phyloP scores from a whole-genome alignment of 2,888 invertebrate genomes.

The Chrysotoxum bicinctum region DNA sequence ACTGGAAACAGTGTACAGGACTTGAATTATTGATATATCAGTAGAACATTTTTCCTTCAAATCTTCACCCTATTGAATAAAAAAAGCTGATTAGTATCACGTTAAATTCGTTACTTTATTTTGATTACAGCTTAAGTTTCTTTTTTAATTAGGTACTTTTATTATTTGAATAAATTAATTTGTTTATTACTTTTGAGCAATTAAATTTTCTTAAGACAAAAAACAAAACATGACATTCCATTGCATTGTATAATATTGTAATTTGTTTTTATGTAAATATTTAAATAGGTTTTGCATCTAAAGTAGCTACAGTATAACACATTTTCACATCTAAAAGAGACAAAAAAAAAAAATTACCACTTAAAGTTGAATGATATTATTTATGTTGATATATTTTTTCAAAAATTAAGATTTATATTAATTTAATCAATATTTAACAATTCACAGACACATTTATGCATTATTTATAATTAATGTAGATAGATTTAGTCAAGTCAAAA shows the following conservation, averaged over 20 bases:
- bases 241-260: conserved; percentile 38
- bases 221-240: conserved; percentile 33
- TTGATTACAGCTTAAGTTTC: conserved; percentile 10
- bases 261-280: conserved; percentile 16
- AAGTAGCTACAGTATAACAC: conserved; percentile 54
- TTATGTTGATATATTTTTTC: neutral
- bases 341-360: conserved; percentile 14
- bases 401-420: neutral
- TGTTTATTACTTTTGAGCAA: conserved; percentile 52
- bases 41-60: too few species aligned
- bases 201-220: conserved; percentile 54
- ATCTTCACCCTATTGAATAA: neutral
- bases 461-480: conserved; percentile 2
- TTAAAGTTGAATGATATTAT: conserved; percentile 1
- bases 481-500: conserved; percentile 22
- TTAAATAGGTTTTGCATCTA: conserved; percentile 29
- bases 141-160: conserved; percentile 12
- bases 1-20: too few species aligned
- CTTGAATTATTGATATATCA: too few species aligned
- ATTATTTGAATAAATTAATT: conserved; percentile 16
- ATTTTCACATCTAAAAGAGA: conserved; percentile 40
- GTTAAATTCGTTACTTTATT: conserved; percentile 35
- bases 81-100: neutral
- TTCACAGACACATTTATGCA: conserved; percentile 28
- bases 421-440: conserved; percentile 26